Base-by-base conservation (phyloP, 2,113 vertebrate genomes). In the Sebastes schlegelii region DNA sequence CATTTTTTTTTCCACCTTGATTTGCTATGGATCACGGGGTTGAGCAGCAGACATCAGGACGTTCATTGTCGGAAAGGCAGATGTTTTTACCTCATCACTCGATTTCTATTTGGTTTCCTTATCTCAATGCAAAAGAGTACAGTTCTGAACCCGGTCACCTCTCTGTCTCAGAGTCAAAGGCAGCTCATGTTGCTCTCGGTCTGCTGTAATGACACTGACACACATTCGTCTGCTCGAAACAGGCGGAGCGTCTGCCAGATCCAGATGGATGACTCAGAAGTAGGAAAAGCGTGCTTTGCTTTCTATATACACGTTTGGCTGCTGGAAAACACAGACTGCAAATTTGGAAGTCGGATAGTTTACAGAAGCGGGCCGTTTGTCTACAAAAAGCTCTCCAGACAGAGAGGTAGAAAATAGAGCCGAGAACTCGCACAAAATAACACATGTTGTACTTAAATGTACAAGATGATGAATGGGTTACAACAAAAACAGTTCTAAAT, bases 1-100 rank as follows among this genome's bases (percentile, higher is more conserved):
- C 51, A 8, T 49, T 83, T 81, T 81, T 84, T 83, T 78, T 82
- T 80, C 75, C 64, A 88, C 83, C 88, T 93, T 86, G 60, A 60
- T 83, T 87, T 76, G 68, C 45, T 71, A 43, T 73, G 85, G 74
- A 76, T 92, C 82, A 86, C 72, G 63, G 52, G 77, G 40, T 21
- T 17, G 78, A 68, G 55, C 54, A 67, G 71, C 82, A 91, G 65
- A 86, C 78, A 73, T 74, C 49, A 77, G 61, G 55, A 54, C 21
- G 14, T 61, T 79, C 72, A n/a, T 68, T 82, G 79, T 78, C 2
- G 3, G 1, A 79, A 34, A 52, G 13, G 42, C 74, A 14, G 14
- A 43, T 9, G 51, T 16, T 82, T 34, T 63, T 3, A 77, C 52
- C 23, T 75, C 77, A 61, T 77, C 23, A 13, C 58, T 49, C 8